These are phyloP conservation scores for Thunnus maccoyii DNA, from an alignment of 2,113 vertebrate genomes.

Conservation along the genomic window DNA sequence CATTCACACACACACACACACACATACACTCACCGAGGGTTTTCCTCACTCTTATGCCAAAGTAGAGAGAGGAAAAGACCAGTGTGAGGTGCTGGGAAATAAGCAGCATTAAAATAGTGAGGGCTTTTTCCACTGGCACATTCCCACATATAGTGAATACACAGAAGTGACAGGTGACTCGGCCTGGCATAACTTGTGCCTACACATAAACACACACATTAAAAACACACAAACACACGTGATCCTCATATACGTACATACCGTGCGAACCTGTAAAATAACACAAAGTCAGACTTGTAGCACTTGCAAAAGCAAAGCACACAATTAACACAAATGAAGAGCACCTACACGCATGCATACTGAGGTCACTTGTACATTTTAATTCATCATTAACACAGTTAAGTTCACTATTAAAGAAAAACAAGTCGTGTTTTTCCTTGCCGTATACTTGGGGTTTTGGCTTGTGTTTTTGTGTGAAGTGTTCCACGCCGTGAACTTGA, in stretches of 20 bases:
- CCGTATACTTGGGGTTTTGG: conserved; percentile 36
- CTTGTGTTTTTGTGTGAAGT: conserved; percentile 26
- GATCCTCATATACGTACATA: not conserved
- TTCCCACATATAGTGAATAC: conserved; percentile 68
- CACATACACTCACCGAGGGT: conserved; percentile 63
- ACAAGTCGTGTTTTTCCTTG: not conserved
- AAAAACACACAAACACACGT: conserved; percentile 27
- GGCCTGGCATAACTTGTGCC: conserved; percentile 58
- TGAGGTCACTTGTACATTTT: not conserved
- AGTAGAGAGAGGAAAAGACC: conserved; percentile 76
- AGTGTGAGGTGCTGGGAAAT: conserved; percentile 80
- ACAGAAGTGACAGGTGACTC: conserved; percentile 82
- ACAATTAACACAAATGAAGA: not conserved
- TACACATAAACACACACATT: conserved; percentile 44
- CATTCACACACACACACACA: conserved; percentile 40
- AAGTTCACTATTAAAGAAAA: conserved; percentile 20
- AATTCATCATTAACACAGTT: conserved; percentile 38
- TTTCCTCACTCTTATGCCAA: conserved; percentile 79
- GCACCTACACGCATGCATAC: not conserved
- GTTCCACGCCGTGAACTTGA: conserved; percentile 48
- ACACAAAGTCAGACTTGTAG: too few species aligned
- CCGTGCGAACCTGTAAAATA: too few species aligned
- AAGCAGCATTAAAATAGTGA: conserved; percentile 76
- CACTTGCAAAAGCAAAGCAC: not conserved
- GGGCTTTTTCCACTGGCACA: conserved; percentile 79